Evolutionary conservation across 2,113 vertebrate species (phyloP).

Genomic region (Vimba vimba): DNA sequence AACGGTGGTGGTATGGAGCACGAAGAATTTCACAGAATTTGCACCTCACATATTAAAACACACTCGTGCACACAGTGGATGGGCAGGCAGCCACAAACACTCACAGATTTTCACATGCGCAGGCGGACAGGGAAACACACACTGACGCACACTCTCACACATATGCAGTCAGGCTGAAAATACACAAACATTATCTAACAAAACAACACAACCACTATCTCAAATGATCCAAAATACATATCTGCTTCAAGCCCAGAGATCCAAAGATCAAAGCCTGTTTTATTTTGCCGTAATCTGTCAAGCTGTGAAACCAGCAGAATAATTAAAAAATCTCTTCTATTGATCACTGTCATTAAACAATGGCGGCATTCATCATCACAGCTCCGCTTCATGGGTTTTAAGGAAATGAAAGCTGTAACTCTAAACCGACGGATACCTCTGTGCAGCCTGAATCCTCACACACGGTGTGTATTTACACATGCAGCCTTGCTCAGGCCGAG

Average conservation of each 20-base stretch:
- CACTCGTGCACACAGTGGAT: neutral
- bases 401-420: conserved; percentile 42
- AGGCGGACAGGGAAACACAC: neutral
- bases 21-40: neutral
- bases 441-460: neutral
- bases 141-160: conserved; percentile 7
- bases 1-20: no score
- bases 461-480: neutral
- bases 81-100: neutral
- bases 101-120: conserved; percentile 26
- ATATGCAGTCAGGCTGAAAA: conserved; percentile 1
- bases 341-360: conserved; percentile 45
- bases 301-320: conserved; percentile 20
- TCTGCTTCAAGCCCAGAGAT: conserved; percentile 30
- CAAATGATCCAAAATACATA: neutral
- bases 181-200: conserved; percentile 12
- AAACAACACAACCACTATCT: neutral
- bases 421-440: conserved; percentile 10
- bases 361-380: conserved; percentile 36
- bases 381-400: conserved; percentile 15
- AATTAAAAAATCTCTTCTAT: conserved; percentile 23
- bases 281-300: neutral
- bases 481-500: neutral
- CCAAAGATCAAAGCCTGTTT: conserved; percentile 44
- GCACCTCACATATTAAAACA: neutral